Evolutionary conservation across 2,797 vertebrate genomes (phyloP), one percentile per base, ranked within the genome.

Genomic region (Steatocranus sp.): DNA sequence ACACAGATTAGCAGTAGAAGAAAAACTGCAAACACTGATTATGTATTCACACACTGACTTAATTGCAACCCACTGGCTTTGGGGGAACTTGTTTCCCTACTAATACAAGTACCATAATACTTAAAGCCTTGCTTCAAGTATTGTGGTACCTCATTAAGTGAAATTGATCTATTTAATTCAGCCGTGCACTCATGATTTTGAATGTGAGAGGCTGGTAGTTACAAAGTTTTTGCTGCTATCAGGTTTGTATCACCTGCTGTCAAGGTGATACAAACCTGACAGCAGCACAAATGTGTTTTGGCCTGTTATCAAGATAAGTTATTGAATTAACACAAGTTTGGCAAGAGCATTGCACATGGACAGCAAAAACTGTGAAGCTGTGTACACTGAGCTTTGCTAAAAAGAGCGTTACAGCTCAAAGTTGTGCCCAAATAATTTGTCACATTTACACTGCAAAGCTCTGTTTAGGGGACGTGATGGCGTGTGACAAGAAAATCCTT

Each of bases 401-500:
- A 25, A 78, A 78, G 56, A 78, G 56, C 6, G 30, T 66, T 61
- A 50, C n/a, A 49, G 15, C 56, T 63, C 56, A 63, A 34, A 34
- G 53, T 27, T 17, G 54, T 54, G 25, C 11, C 38, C 30, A 48
- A 43, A 61, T 61, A 77, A 77, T 14, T 46, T 77, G 76, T 77
- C 38, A 61, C 75, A 46, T 77, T 76, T 43, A 53, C 7, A 4
- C 51, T 76, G 34, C 34, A 63, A 53, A 61, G 23, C 38, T 25
- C 27, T 27, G 30, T 49, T 66, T 61, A 61, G 49, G 34, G 66
- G 38, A 76, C 32, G 36, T 74, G 74, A 87, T 75, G 73, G 61
- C 75, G 73, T 63, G n/a, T 53, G 36, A 36, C 32, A 5, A 20
- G 30, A 82, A 86, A 91, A 86, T 56, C 76, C 82, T 79, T 80